These are phyloP conservation scores for Steatornis caripensis DNA, from an alignment of 2,113 vertebrate genomes.

Conservation along the genomic window DNA sequence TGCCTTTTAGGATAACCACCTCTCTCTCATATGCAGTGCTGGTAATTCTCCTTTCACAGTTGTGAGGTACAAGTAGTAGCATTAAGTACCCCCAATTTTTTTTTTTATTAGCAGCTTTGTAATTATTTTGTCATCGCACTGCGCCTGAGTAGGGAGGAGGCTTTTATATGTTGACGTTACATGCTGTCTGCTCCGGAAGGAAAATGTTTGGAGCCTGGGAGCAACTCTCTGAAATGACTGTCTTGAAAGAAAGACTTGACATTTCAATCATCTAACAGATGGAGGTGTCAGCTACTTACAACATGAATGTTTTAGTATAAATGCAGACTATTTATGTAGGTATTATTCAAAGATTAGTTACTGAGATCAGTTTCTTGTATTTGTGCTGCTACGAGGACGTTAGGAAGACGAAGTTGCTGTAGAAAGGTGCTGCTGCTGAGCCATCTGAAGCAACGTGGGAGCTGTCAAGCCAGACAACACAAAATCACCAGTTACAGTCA, in stretches of 20 bases:
- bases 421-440: neutral
- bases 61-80: neutral
- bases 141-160: neutral
- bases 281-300: neutral
- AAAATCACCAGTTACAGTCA: neutral
- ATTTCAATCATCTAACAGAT: neutral
- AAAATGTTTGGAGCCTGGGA: neutral
- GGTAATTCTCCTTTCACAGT: neutral
- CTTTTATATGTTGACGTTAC: neutral
- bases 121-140: neutral
- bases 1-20: neutral
- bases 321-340: neutral
- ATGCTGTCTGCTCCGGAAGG: neutral
- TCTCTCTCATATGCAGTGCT: neutral
- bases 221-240: neutral
- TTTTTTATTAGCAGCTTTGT: neutral
- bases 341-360: neutral
- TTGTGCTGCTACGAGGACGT: neutral
- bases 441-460: neutral
- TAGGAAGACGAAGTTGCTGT: neutral
- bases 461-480: neutral
- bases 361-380: neutral
- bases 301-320: neutral
- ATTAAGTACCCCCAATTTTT: neutral
- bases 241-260: neutral